Base-by-base conservation (phyloP, 2,797 vertebrate species). In the Phataginus tricuspis region DNA sequence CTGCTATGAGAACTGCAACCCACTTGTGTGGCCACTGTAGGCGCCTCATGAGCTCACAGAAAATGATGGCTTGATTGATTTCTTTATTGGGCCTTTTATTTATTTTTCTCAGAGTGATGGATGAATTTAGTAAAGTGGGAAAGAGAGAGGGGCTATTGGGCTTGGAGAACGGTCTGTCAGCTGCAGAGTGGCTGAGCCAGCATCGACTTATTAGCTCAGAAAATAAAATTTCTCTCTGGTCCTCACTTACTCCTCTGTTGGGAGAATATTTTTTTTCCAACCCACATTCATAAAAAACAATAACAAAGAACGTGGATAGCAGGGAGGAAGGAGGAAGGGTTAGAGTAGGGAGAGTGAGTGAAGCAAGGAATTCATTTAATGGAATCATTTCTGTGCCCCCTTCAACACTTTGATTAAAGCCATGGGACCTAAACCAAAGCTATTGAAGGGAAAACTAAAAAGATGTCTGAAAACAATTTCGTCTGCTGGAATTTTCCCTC, bases 321-420 rank as follows among this genome's bases (percentile, higher is more conserved):
- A 6, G 80, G 86, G 66, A 53, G 7, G 53, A 69, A 64, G 59
- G 66, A 94, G 63, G 71, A 49, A 95, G 63, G 92, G 55, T 93
- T 61, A 4, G 66, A 37, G 86, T 11, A 87, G 83, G 85, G 97
- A 95, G 49, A 96, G 64, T 21, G 29, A 94, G 79, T 86, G 82
- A 91, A 34, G 64, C 71, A 77, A 97, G 82, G 64, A 95, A 93
- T 96, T 97, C 61, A 64, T 97, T 97, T 97, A 96, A 97, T 97
- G 75, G 97, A 98, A 96, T 97, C 97, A 97, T 97, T 98, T 96
- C 93, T 97, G 94, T 97, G 96, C 97, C 10, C 6, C 77, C 97
- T 97, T 96, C 97, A 98, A 97, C 96, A 98, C 96, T 91, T 97
- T 98, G 98, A 98, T 98, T 98, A 98, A 98, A 98, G 97, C 96